Evolutionary conservation across 1,140 invertebrate species (phyloP).

Genomic region (Protaetia brevitarsis): DNA sequence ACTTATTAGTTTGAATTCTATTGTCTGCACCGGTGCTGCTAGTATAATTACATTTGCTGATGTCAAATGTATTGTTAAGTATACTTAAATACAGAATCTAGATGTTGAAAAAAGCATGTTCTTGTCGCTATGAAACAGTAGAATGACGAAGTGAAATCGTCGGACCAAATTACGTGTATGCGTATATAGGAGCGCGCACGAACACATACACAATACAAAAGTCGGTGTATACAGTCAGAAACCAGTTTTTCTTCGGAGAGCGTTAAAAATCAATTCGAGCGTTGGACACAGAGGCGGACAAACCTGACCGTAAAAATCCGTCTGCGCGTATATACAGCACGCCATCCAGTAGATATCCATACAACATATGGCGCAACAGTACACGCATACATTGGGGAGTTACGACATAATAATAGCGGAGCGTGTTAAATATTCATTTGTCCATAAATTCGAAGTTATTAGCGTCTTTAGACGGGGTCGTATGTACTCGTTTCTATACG

Average conservation of each 20-base stretch:
- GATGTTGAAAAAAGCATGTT: not conserved
- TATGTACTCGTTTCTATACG: not conserved
- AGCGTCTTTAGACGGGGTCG: not conserved
- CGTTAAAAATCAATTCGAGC: conserved; percentile 6
- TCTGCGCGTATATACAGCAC: not conserved
- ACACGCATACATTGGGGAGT: not conserved
- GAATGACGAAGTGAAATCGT: conserved; percentile 8
- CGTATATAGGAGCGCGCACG: no score
- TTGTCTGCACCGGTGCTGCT: not conserved
- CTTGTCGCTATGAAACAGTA: not conserved
- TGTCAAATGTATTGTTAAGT: no score
- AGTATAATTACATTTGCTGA: not conserved
- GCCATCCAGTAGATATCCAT: not conserved
- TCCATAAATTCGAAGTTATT: not conserved
- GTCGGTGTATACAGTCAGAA: conserved; percentile 2
- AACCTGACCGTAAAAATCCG: conserved; percentile 4
- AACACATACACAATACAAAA: no score
- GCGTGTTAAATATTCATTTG: conserved; percentile 3
- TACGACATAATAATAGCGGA: not conserved
- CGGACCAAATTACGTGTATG: not conserved
- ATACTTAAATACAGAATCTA: no score
- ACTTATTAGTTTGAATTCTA: not conserved
- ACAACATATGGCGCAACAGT: not conserved
- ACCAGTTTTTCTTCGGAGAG: not conserved
- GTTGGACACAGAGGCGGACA: conserved; percentile 5